These are phyloP conservation scores for Coranthus polyacanthus DNA, from an alignment of 2,797 vertebrate species.

Conservation along the genomic window DNA sequence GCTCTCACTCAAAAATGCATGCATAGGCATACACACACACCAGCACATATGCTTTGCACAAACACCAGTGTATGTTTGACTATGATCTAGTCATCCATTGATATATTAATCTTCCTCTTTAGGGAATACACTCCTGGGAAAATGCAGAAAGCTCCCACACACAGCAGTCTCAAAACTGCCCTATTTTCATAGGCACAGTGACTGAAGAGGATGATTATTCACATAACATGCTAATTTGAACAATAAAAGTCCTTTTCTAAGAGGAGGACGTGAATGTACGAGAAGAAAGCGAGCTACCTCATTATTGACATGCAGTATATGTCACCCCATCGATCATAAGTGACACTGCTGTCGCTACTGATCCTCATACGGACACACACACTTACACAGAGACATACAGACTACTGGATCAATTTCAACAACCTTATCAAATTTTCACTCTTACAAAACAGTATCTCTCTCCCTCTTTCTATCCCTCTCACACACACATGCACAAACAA, in stretches of 20 bases:
- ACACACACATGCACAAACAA: not conserved
- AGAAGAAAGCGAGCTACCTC: conserved; percentile 40
- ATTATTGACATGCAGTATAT: conserved; percentile 62
- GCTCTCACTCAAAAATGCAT: conserved; percentile 34
- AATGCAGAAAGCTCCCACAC: conserved; percentile 49
- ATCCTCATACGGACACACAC: conserved; percentile 14
- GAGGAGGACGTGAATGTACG: conserved; percentile 33
- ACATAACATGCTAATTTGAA: conserved; percentile 55
- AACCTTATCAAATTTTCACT: conserved; percentile 17
- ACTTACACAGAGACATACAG: conserved; percentile 5
- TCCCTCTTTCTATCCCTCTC: not conserved
- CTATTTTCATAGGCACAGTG: conserved; percentile 49
- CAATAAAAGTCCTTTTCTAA: conserved; percentile 16
- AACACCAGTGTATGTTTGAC: conserved; percentile 58
- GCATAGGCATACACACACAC: conserved; percentile 3
- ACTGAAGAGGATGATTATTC: conserved; percentile 55
- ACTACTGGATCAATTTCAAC: conserved; percentile 27
- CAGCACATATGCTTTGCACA: conserved; percentile 3
- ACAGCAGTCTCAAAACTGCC: conserved; percentile 50
- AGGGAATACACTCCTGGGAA: conserved; percentile 53
- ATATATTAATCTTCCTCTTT: conserved; percentile 71
- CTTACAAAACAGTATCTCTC: not conserved
- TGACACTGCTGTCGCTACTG: conserved; percentile 29
- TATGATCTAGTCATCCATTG: conserved; percentile 69
- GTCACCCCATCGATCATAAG: conserved; percentile 67